Conservation (phyloP, 64 coral and sea anemone genomes). For the Stichodactyla helianthus region DNA sequence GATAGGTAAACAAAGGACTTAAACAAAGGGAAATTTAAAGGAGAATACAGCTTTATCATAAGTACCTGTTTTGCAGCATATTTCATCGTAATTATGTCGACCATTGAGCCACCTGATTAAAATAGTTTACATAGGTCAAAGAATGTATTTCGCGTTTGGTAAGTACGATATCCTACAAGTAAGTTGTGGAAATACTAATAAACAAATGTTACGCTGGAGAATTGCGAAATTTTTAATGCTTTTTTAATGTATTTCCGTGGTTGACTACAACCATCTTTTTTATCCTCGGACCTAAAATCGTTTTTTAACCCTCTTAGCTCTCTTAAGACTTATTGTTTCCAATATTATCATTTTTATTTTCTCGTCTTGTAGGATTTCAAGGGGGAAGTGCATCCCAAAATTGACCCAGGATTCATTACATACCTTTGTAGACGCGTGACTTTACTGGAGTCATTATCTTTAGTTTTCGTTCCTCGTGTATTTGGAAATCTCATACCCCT, state of each 20-base stretch:
- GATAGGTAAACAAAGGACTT: neutral
- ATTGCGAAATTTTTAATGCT: no score
- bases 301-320: no score
- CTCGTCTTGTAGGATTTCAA: neutral
- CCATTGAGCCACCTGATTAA: slow-evolving; percentile 68
- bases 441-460: neutral
- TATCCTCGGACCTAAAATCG: no score
- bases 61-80: slow-evolving; percentile 84
- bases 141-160: neutral
- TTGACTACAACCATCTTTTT: no score
- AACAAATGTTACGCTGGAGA: no score
- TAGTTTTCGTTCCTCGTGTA: neutral
- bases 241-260: no score
- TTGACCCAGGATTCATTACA: neutral
- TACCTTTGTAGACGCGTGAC: neutral
- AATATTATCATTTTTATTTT: no score
- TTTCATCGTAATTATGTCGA: slow-evolving; percentile 91
- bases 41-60: neutral
- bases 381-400: neutral
- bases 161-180: neutral
- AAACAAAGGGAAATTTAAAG: neutral
- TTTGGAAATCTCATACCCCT: neutral
- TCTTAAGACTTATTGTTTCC: no score
- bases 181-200: no score
- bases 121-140: neutral